Percentiles rank a stretch among this genome's conserved stretches.
These are phyloP conservation scores for Archegozetes longisetosus DNA, from an alignment of 1,140 invertebrate genomes.

Conservation along the genomic window DNA sequence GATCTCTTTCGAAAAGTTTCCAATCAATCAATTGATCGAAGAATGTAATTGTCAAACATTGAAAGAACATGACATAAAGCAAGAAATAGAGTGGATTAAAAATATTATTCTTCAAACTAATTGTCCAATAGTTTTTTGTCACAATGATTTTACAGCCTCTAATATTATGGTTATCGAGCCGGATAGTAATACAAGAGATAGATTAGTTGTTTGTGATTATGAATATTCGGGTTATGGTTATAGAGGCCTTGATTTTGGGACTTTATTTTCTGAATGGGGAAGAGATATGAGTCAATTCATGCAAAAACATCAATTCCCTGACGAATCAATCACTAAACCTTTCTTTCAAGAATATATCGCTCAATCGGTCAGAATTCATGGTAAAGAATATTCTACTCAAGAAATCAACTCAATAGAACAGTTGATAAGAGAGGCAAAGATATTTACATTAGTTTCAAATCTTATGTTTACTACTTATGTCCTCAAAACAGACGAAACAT, in stretches of 20 bases:
- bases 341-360: neutral
- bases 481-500: neutral
- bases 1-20: neutral
- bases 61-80: neutral
- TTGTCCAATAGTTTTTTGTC: neutral
- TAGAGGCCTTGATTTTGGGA: neutral
- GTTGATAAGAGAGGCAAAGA: neutral
- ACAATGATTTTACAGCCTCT: neutral
- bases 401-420: neutral
- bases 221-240: conserved; percentile 3
- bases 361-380: neutral
- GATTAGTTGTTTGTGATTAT: neutral
- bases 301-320: neutral
- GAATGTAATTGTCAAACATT: conserved; percentile 1
- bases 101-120: neutral
- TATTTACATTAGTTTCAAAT: neutral
- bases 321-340: neutral
- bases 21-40: neutral
- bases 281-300: neutral
- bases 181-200: neutral
- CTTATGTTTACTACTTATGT: neutral
- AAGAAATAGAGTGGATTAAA: neutral
- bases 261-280: neutral
- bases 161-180: conserved; percentile 1
- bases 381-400: neutral